A percentile compares a stretch with the other conserved stretches of the same genome.
Conservation (phyloP, 2,888 invertebrate genomes). For the Platerodrilus igneus region DNA sequence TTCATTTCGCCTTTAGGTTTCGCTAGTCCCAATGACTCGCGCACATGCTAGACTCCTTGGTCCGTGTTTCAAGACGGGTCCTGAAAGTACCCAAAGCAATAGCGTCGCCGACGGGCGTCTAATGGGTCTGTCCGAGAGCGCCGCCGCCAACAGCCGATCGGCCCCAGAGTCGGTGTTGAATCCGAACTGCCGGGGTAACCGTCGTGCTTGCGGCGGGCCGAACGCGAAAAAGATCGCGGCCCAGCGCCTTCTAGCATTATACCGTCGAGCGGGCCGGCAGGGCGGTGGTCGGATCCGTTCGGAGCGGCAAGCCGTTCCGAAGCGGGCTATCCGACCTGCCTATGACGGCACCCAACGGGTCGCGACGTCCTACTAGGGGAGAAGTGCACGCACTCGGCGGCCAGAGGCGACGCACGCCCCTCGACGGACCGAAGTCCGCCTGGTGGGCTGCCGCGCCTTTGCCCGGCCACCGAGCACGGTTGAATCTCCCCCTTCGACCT, state of each 20-base stretch:
- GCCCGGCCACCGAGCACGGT: constrained; percentile 23
- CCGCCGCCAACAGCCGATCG: constrained; percentile 4
- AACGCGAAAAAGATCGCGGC: constrained; percentile 21
- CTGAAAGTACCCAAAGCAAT: constrained; percentile 46
- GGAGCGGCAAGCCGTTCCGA: constrained; percentile 7
- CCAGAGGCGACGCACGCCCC: constrained; percentile 16
- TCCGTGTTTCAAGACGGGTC: constrained; percentile 77
- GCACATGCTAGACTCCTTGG: constrained; percentile 69
- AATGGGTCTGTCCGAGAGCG: constrained; percentile 11
- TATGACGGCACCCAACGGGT: constrained; percentile 51
- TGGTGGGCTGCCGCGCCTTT: constrained; percentile 12
- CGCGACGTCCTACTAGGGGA: constrained; percentile 53
- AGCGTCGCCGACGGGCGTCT: constrained; percentile 39
- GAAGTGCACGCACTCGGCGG: constrained; percentile 44
- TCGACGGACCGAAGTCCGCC: constrained; percentile 19
- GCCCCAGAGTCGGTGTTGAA: constrained; percentile 7
- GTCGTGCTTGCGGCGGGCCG: constrained; percentile 35
- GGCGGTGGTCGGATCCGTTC: constrained; percentile 4
- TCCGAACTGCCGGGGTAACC: constrained; percentile 26
- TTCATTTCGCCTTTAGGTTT: constrained; percentile 65
- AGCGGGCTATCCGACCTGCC: constrained; percentile 33
- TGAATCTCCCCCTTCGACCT: constrained; percentile 35
- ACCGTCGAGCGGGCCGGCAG: constrained; percentile 27
- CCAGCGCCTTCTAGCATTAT: constrained; percentile 9
- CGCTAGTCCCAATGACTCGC: constrained; percentile 60